Evolutionary conservation across 1,140 invertebrate genomes (phyloP), one percentile per base, ranked within the genome.

Genomic region (Bacillus rossius): DNA sequence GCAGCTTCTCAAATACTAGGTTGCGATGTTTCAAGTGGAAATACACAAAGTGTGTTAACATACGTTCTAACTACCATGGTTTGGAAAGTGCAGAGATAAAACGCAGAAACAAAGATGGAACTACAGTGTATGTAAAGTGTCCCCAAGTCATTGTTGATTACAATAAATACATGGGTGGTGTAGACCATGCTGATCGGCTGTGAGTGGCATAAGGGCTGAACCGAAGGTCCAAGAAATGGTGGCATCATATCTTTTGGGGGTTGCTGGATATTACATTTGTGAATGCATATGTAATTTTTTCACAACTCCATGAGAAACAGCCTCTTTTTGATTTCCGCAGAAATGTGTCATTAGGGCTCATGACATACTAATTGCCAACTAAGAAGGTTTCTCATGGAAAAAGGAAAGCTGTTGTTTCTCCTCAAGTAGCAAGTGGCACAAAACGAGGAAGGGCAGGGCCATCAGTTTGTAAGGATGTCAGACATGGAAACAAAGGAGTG

Each of bases 11-110:
- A 37, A 61, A 67, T 59, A 65, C 65, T 48, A 66, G 68, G 34
- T 62, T 73, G 63, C 59, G 61, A 59, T 72, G 53, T 66, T 60
- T 66, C 45, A 74, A 73, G 68, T 74, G 68, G 66, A 73, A 67
- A 57, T 71, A 75, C 61, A 73, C 69, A 59, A 70, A 65, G 65
- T 25, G 62, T 7, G 71, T 75, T 57, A 60, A 57, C 54, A 71
- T 76, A 50, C 58, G 69, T 59, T 73, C 65, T 37, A 75, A 66
- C 67, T 67, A 67, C 65, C 71, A 68, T 65, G 67, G 64, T 50
- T 61, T 63, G 40, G 45, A 61, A 67, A 23, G 22, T 34, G 45
- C 29, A 17, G 23, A 10, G n/a, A 57, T 60, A 10, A 52, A 51
- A 34, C 14, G 57, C 19, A 47, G 7, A 34, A 29, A 61, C n/a